phyloP scores from a whole-genome alignment of 2,113 vertebrate genomes.

The Clarias gariepinus region DNA sequence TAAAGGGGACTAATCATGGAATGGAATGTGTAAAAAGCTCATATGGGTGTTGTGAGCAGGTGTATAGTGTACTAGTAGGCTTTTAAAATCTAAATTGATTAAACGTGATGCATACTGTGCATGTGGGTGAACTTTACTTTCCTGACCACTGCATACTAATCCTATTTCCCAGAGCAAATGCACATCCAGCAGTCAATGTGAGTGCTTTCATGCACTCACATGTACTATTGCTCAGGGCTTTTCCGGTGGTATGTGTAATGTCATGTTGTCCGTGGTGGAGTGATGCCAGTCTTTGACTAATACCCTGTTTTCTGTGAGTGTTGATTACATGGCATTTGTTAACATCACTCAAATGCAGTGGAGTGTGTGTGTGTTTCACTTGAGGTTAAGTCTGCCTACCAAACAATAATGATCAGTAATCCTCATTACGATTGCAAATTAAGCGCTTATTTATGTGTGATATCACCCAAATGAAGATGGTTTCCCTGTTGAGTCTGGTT shows the following conservation, averaged over 20 bases:
- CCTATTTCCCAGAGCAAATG: constrained; percentile 13
- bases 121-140: background rate
- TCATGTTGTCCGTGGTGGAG: constrained; percentile 15
- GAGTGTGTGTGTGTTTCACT: constrained; percentile 34
- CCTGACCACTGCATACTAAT: background rate
- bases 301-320: constrained; percentile 47
- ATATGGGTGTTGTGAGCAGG: background rate
- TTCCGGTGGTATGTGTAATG: constrained; percentile 15
- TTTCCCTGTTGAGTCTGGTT: too few species aligned
- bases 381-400: constrained; percentile 38
- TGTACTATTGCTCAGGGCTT: constrained; percentile 15
- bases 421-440: too few species aligned
- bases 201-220: constrained; percentile 25
- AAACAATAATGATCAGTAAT: constrained; percentile 37
- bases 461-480: too few species aligned
- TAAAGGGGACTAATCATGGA: background rate
- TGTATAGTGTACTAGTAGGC: background rate
- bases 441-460: too few species aligned
- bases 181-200: constrained; percentile 13
- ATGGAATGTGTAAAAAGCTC: background rate
- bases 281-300: constrained; percentile 41
- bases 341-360: constrained; percentile 36
- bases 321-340: constrained; percentile 52
- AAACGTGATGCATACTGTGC: background rate
- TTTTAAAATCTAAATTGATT: background rate